phyloP scores from a whole-genome alignment of 2,888 invertebrate genomes.

The Hanleya hanleyi region DNA sequence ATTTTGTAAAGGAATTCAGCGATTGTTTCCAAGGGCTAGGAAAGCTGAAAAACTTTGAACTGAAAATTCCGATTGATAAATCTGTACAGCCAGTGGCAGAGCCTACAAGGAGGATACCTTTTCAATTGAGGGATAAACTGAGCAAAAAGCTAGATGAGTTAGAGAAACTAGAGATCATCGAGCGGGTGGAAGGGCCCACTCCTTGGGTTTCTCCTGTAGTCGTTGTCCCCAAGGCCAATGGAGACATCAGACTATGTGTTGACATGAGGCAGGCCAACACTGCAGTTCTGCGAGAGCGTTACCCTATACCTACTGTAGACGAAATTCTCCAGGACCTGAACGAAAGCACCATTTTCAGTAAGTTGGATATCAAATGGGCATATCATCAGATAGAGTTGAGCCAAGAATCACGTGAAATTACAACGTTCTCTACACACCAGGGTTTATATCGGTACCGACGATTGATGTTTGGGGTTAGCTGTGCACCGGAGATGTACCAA shows the following conservation, averaged over 20 bases:
- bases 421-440: constrained; percentile 20
- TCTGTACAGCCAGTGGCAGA: background rate
- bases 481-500: constrained; percentile 22
- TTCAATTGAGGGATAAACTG: background rate
- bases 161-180: background rate
- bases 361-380: background rate
- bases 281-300: background rate
- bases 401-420: constrained; percentile 15
- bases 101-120: background rate
- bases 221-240: background rate
- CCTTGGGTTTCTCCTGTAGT: background rate
- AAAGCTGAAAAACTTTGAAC: background rate
- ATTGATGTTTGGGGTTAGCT: constrained; percentile 33
- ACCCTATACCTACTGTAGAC: constrained; percentile 6
- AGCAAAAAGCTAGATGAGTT: background rate
- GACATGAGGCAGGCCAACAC: constrained; percentile 3
- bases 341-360: background rate
- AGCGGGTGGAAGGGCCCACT: background rate
- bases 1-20: background rate
- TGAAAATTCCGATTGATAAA: background rate
- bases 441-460: constrained; percentile 19
- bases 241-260: background rate
- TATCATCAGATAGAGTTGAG: constrained; percentile 21
- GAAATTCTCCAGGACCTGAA: background rate
- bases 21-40: constrained; percentile 4